Conservation (phyloP, 2,888 invertebrate genomes). For the Limenitis arthemis region DNA sequence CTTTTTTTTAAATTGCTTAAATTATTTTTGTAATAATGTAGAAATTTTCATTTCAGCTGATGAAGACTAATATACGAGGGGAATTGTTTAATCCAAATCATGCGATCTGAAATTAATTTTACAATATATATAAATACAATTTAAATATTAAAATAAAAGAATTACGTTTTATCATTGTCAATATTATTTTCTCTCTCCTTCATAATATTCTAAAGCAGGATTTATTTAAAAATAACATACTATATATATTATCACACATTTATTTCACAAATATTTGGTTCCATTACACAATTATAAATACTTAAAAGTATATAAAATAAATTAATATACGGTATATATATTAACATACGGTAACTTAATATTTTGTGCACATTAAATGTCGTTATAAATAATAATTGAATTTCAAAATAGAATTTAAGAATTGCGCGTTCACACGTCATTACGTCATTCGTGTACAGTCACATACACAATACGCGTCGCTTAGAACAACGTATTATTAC, state of each 20-base stretch:
- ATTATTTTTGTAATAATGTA: not conserved
- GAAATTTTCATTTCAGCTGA: slow-evolving; percentile 42
- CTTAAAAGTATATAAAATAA: not conserved
- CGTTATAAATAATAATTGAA: not conserved
- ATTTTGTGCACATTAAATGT: slow-evolving; percentile 7
- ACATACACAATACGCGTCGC: slow-evolving; percentile 24
- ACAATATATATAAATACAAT: not conserved
- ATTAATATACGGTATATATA: not conserved
- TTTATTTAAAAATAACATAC: not conserved
- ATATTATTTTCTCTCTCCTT: not conserved
- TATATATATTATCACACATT: slow-evolving; percentile 9
- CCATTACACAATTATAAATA: slow-evolving; percentile 16
- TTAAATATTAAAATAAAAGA: not conserved
- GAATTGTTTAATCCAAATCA: slow-evolving; percentile 48
- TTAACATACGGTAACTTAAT: not conserved
- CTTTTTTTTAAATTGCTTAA: not conserved
- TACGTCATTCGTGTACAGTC: slow-evolving; percentile 21
- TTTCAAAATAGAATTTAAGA: slow-evolving; percentile 1
- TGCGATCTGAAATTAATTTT: slow-evolving; percentile 1
- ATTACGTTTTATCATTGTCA: too few relatives aligned
- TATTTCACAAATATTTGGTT: slow-evolving; percentile 12
- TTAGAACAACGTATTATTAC: not conserved
- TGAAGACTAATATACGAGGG: slow-evolving; percentile 59
- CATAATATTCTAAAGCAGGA: too few relatives aligned
- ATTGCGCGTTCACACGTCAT: slow-evolving; percentile 1